Conservation (phyloP, 2,113 vertebrate genomes). For the Sus scrofa region DNA sequence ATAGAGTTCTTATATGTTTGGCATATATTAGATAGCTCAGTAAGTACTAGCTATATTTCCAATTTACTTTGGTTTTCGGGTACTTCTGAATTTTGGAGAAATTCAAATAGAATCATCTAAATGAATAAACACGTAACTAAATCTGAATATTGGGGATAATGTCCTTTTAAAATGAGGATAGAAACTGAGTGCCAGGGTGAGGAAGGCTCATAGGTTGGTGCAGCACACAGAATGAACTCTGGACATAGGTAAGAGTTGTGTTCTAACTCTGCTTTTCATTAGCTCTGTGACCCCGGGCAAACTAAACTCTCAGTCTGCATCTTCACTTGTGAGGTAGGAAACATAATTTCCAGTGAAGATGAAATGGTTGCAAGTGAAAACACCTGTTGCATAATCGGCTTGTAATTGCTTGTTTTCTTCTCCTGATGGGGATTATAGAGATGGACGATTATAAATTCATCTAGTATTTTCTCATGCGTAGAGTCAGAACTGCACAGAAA, state of each 20-base stretch:
- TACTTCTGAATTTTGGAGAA: conserved; percentile 1
- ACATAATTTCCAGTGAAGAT: conserved; percentile 61
- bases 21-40: neutral
- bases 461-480: conserved; percentile 66
- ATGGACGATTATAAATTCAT: conserved; percentile 50
- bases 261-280: conserved; percentile 29
- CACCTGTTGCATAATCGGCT: conserved; percentile 71
- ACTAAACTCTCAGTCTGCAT: neutral
- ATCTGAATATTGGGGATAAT: neutral
- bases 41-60: neutral
- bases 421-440: conserved; percentile 65
- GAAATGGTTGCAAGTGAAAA: conserved; percentile 66
- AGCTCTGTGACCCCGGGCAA: neutral
- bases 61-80: neutral
- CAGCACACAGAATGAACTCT: neutral
- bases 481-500: neutral
- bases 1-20: neutral
- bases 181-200: neutral
- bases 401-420: conserved; percentile 62
- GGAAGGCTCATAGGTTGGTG: neutral
- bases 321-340: conserved; percentile 45
- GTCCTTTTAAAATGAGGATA: neutral
- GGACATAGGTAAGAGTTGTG: neutral
- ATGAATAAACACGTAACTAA: neutral
- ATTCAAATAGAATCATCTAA: neutral